Percentiles rank a stretch among this genome's conserved stretches.
phyloP scores from a whole-genome alignment of 2,113 vertebrate species.

The Gambusia affinis region DNA sequence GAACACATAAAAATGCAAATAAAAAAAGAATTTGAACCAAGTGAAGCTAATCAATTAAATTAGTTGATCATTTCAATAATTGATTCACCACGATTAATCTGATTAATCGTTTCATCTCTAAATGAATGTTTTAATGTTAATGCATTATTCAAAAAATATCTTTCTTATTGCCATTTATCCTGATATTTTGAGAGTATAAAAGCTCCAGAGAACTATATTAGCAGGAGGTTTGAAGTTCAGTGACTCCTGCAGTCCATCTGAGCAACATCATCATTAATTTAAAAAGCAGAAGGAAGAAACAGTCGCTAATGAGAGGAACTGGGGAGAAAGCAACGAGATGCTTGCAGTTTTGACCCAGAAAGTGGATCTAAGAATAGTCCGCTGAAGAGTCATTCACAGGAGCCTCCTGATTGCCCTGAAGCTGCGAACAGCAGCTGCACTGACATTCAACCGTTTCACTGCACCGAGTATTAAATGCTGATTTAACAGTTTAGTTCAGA shows the following conservation, averaged over 20 bases:
- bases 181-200: not conserved
- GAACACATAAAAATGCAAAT: no score
- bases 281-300: not conserved
- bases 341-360: constrained; percentile 67
- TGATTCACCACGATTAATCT: no score
- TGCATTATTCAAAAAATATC: not conserved
- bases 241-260: not conserved
- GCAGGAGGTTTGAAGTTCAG: not conserved
- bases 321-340: constrained; percentile 21
- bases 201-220: not conserved
- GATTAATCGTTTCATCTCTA: no score
- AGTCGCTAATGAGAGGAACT: not conserved
- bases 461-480: not conserved
- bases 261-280: not conserved
- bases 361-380: constrained; percentile 70
- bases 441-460: constrained; percentile 12
- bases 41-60: no score
- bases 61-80: no score
- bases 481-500: not conserved
- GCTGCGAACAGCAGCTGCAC: constrained; percentile 5
- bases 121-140: not conserved
- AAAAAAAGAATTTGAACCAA: no score
- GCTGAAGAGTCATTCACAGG: constrained; percentile 12
- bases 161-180: not conserved
- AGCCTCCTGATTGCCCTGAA: constrained; percentile 19